phyloP scores from a whole-genome alignment of 2,797 vertebrate genomes.

The Aythya fuligula region DNA sequence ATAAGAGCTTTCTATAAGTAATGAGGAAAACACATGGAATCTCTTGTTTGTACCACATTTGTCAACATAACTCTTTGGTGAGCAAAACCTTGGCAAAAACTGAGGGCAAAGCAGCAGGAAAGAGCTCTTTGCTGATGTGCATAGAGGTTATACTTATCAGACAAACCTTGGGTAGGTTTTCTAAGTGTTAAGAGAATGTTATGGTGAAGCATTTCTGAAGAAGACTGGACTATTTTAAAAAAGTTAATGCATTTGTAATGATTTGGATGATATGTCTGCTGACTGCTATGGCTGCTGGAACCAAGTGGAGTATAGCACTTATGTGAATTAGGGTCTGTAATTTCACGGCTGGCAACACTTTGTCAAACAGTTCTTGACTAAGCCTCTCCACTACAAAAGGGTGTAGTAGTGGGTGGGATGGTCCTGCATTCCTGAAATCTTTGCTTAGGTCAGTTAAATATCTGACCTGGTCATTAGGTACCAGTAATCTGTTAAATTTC shows the following conservation, averaged over 20 bases:
- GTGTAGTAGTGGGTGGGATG: neutral
- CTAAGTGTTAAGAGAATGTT: neutral
- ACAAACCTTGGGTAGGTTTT: neutral
- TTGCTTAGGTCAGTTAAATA: neutral
- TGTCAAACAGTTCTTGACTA: neutral
- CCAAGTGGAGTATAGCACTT: neutral
- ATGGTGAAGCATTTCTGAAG: neutral
- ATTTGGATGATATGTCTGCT: neutral
- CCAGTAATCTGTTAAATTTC: neutral
- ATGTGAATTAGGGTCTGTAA: neutral
- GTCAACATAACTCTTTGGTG: neutral
- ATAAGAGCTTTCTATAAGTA: neutral
- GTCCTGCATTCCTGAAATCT: neutral
- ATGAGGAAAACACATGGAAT: neutral
- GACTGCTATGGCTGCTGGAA: neutral
- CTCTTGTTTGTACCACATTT: neutral
- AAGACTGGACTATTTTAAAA: neutral
- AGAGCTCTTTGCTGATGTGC: neutral
- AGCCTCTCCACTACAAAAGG: neutral
- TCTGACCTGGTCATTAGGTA: neutral
- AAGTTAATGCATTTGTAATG: neutral
- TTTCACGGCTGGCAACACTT: neutral
- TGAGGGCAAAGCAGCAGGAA: neutral
- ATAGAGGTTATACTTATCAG: neutral
- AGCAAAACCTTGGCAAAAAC: neutral